phyloP scores from a whole-genome alignment of 2,888 invertebrate genomes.

The Tethea ocularis region DNA sequence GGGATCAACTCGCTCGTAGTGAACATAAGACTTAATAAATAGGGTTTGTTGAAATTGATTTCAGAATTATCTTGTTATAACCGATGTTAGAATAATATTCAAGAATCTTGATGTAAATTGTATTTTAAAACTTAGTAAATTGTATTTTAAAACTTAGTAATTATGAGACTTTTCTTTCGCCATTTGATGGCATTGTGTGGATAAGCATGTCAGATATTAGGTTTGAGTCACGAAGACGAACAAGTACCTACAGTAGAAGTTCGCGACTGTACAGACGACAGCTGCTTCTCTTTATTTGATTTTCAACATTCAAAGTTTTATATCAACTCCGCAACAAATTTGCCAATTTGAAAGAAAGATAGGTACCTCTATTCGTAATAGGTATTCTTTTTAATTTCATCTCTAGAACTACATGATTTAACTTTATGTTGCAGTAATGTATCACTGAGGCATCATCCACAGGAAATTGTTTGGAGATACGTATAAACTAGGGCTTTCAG shows the following conservation, averaged over 20 bases:
- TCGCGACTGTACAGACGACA: conserved; percentile 67
- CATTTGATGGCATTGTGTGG: conserved; percentile 40
- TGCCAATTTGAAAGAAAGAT: conserved; percentile 10
- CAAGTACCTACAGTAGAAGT: conserved; percentile 54
- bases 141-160: too few species aligned
- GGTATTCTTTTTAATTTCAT: conserved; percentile 7
- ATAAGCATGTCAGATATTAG: conserved; percentile 54
- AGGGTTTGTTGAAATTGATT: conserved; percentile 22
- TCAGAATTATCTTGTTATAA: not conserved
- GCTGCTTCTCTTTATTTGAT: conserved; percentile 75
- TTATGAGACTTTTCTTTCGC: conserved; percentile 30
- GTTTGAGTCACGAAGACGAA: conserved; percentile 64
- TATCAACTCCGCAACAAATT: conserved; percentile 48
- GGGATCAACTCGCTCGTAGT: conserved; percentile 63
- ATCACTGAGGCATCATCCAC: conserved; percentile 24
- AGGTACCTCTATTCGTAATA: not conserved
- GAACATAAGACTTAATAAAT: conserved; percentile 57
- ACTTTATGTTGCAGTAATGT: conserved; percentile 10
- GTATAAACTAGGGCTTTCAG: too few species aligned
- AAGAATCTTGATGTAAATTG: too few species aligned
- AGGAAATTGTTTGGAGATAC: conserved; percentile 45
- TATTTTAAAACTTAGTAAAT: too few species aligned
- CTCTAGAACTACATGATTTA: conserved; percentile 20
- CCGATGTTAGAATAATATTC: not conserved
- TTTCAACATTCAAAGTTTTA: conserved; percentile 65